phyloP scores from a whole-genome alignment of 2,888 invertebrate species.

The Nesidiocoris tenuis region DNA sequence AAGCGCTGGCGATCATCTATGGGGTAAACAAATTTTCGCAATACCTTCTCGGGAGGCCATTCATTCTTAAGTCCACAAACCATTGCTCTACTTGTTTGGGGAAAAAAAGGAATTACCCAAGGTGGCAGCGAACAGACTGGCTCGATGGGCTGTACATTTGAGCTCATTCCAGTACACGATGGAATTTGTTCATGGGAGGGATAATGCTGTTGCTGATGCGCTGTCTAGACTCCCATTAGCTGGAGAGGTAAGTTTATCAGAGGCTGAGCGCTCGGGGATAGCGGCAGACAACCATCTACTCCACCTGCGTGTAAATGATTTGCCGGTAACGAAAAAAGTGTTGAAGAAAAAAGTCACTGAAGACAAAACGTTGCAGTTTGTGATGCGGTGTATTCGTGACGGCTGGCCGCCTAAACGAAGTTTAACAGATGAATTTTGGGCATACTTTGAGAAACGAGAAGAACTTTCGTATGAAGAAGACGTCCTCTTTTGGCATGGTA shows the following conservation, averaged over 20 bases:
- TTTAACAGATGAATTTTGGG: background rate
- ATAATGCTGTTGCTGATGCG: background rate
- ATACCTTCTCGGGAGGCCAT: background rate
- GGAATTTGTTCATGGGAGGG: background rate
- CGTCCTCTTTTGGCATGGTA: background rate
- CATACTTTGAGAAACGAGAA: background rate
- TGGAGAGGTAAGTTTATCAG: background rate
- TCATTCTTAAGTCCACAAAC: slow-evolving; percentile 6
- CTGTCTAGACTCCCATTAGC: slow-evolving; percentile 1
- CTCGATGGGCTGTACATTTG: slow-evolving; percentile 6
- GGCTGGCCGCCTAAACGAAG: background rate
- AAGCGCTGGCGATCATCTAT: slow-evolving; percentile 2
- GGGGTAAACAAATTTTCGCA: slow-evolving; percentile 1
- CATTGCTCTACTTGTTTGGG: no score
- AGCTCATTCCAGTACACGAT: background rate
- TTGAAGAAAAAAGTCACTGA: no score
- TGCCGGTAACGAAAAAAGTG: no score
- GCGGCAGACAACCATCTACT: no score
- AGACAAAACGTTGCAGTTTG: no score
- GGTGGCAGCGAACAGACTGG: no score
- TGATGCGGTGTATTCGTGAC: no score
- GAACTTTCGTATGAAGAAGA: no score
- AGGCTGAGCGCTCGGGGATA: background rate
- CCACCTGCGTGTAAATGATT: no score
- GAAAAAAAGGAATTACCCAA: no score